Conservation (phyloP, 2,797 vertebrate genomes). For the Mustela erminea region DNA sequence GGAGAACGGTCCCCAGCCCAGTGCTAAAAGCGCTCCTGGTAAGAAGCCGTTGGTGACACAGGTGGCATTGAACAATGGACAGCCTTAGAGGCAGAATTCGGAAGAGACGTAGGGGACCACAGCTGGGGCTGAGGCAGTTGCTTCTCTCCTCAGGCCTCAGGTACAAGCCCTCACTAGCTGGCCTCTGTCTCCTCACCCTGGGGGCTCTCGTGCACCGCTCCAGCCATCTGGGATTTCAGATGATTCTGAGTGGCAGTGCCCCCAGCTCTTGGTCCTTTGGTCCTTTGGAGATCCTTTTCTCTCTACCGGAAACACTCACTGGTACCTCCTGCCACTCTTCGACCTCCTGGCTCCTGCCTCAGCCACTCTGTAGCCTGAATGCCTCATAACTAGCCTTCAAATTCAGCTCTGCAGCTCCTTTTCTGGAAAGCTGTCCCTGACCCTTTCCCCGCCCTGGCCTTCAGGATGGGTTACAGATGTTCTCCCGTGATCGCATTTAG, state of each 20-base stretch:
- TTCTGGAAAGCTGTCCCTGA: neutral
- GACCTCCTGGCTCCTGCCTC: neutral
- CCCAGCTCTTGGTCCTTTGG: neutral
- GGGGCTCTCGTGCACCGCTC: neutral
- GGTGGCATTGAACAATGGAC: neutral
- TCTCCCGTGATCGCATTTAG: neutral
- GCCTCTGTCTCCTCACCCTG: too few relatives aligned
- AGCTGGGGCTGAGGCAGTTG: accelerated
- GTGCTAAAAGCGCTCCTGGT: neutral
- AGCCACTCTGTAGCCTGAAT: neutral
- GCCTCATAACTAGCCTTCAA: neutral
- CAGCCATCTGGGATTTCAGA: neutral
- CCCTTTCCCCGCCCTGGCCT: neutral
- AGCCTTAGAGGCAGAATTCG: neutral
- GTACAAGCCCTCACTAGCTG: neutral
- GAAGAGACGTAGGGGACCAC: neutral
- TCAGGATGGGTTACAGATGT: neutral
- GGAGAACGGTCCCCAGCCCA: neutral
- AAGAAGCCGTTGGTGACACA: neutral
- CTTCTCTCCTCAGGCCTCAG: neutral
- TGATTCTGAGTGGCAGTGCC: neutral
- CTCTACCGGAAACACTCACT: neutral
- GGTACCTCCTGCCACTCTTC: neutral
- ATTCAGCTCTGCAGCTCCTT: neutral
- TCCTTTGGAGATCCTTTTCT: neutral